These are phyloP conservation scores for Ancistrus triradiatus DNA, from an alignment of 2,113 vertebrate species.

Conservation along the genomic window DNA sequence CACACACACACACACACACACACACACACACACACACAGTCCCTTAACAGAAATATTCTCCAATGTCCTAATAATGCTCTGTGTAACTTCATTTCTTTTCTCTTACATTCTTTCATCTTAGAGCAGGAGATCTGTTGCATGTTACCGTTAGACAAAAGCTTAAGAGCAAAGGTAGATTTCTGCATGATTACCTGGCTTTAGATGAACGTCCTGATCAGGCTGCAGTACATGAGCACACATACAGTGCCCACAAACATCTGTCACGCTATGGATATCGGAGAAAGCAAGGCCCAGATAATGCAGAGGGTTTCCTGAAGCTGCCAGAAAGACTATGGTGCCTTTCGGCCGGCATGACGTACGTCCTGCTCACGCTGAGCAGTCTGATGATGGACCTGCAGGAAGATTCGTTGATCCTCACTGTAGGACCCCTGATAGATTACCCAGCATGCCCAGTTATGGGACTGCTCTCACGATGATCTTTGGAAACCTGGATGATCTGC, in stretches of 20 bases:
- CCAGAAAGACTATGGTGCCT: background rate
- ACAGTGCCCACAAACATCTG: background rate
- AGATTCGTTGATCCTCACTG: background rate
- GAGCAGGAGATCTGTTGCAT: background rate
- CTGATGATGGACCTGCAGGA: background rate
- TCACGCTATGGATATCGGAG: background rate
- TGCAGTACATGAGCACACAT: background rate
- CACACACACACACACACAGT: too few relatives aligned
- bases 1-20: too few relatives aligned
- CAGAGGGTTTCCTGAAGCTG: background rate
- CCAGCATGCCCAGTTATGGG: too few relatives aligned
- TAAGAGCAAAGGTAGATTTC: background rate
- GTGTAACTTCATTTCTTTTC: too few relatives aligned
- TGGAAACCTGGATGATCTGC: too few relatives aligned
- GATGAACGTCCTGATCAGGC: background rate
- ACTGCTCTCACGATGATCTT: too few relatives aligned
- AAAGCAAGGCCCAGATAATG: background rate
- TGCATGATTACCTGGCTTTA: background rate
- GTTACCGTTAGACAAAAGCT: background rate
- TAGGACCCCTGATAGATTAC: too few relatives aligned
- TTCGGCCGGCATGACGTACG: background rate
- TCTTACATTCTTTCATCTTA: too few relatives aligned
- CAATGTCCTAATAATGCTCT: too few relatives aligned
- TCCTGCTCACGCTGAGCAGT: background rate
- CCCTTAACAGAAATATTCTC: too few relatives aligned